These are phyloP conservation scores for Dunckerocampus dactyliophorus DNA, from an alignment of 2,113 vertebrate species.

Conservation along the genomic window DNA sequence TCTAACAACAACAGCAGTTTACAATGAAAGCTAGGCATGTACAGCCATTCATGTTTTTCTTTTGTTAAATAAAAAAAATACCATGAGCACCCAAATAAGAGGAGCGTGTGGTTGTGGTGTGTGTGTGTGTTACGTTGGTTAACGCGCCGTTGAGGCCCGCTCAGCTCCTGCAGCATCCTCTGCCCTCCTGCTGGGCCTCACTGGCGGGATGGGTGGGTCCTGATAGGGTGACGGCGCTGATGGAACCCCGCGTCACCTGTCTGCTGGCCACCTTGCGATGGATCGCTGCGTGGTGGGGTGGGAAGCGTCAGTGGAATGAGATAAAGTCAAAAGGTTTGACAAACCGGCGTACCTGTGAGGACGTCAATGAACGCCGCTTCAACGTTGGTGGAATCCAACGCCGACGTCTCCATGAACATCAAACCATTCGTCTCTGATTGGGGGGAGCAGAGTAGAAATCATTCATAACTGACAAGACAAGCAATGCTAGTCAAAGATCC, in stretches of 20 bases:
- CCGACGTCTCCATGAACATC: slow-evolving; percentile 93
- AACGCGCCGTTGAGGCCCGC: no score
- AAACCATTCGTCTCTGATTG: slow-evolving; percentile 85
- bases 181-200: slow-evolving; percentile 38
- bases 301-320: background rate
- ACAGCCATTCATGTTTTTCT: no score
- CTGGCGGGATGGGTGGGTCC: slow-evolving; percentile 26
- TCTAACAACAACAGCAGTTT: no score
- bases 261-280: slow-evolving; percentile 83
- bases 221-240: slow-evolving; percentile 71
- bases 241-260: slow-evolving; percentile 79
- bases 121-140: no score
- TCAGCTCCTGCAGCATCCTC: slow-evolving; percentile 64
- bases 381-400: slow-evolving; percentile 91
- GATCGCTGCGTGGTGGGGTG: slow-evolving; percentile 73
- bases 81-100: no score
- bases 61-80: no score
- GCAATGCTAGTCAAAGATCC: no score
- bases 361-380: slow-evolving; percentile 93
- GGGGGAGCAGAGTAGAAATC: background rate
- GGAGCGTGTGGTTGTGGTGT: no score
- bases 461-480: background rate
- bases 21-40: no score
- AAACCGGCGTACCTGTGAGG: slow-evolving; percentile 78
- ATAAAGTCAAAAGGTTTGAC: no score